phyloP scores from a whole-genome alignment of 1,140 invertebrate genomes.

The Temnothorax longispinosus region DNA sequence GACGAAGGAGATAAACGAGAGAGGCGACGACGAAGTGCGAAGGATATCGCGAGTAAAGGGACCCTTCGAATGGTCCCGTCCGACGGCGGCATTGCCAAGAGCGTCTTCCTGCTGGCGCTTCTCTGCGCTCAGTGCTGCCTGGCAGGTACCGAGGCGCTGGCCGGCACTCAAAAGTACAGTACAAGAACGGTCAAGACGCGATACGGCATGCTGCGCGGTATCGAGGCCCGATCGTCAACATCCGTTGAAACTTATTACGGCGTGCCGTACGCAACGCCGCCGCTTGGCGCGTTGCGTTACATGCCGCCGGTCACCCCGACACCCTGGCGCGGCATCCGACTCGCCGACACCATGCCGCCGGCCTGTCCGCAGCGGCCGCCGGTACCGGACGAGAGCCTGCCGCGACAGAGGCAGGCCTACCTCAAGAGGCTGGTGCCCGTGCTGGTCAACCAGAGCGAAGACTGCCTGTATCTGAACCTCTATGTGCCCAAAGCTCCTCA shows the following conservation, averaged over 20 bases:
- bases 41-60: conserved; percentile 4
- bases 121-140: conserved; percentile 80
- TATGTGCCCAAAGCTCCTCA: conserved; percentile 92
- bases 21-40: not conserved
- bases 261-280: conserved; percentile 96
- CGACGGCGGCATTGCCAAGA: conserved; percentile 62
- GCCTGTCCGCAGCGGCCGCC: conserved; percentile 96
- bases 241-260: conserved; percentile 97
- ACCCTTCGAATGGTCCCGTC: not conserved
- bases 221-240: conserved; percentile 91
- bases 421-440: conserved; percentile 93
- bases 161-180: conserved; percentile 90
- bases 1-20: not conserved
- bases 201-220: conserved; percentile 94
- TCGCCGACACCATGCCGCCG: conserved; percentile 93
- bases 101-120: conserved; percentile 85
- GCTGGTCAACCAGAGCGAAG: conserved; percentile 96
- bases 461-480: conserved; percentile 98
- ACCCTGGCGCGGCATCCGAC: conserved; percentile 93
- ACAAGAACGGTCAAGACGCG: conserved; percentile 93
- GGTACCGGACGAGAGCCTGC: conserved; percentile 91
- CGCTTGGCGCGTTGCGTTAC: conserved; percentile 92
- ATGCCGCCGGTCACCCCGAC: conserved; percentile 97
- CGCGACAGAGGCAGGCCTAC: conserved; percentile 92
- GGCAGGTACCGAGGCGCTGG: conserved; percentile 77